Conservation (phyloP, 2,888 invertebrate genomes). For the Lutraria lutraria region DNA sequence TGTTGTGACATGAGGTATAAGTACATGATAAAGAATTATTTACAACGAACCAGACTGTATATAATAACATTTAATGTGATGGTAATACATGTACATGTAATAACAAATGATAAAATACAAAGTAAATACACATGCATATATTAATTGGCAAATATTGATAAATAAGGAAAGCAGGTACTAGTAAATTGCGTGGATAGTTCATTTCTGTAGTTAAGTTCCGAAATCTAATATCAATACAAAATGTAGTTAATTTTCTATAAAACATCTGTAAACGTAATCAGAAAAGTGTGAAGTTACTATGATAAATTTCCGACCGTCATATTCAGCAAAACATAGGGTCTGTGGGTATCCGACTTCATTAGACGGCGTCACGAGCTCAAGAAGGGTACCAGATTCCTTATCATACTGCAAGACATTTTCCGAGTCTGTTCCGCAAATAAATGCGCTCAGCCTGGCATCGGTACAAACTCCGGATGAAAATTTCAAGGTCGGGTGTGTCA, state of each 20-base stretch:
- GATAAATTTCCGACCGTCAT: background rate
- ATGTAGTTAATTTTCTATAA: background rate
- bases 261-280: background rate
- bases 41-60: too few species aligned
- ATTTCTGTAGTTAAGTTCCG: too few species aligned
- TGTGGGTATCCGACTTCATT: background rate
- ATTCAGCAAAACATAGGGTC: background rate
- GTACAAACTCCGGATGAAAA: background rate
- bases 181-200: too few species aligned
- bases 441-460: background rate
- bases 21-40: too few species aligned
- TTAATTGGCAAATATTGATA: too few species aligned
- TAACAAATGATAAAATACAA: too few species aligned
- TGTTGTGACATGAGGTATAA: too few species aligned
- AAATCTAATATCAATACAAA: too few species aligned
- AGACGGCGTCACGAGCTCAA: background rate
- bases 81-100: too few species aligned
- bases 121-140: too few species aligned
- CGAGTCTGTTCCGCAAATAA: background rate
- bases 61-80: too few species aligned
- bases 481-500: background rate
- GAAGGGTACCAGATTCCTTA: background rate
- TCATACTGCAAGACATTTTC: background rate
- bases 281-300: background rate
- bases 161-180: too few species aligned